Evolutionary conservation across 2,797 vertebrate genomes (phyloP), one percentile per base, ranked within the genome.

Genomic region (Scolopax rusticola): DNA sequence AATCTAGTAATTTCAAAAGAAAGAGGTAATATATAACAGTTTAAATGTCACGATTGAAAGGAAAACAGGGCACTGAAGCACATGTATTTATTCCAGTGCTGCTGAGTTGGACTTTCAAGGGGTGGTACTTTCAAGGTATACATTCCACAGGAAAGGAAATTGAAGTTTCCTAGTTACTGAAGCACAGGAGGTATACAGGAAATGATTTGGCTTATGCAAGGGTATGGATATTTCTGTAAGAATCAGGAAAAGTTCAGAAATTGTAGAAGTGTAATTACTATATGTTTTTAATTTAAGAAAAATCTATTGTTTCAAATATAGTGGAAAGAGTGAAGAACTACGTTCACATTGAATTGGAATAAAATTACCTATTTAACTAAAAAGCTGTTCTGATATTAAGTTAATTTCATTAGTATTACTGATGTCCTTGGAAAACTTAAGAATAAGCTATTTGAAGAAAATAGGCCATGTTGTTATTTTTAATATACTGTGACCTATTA

Each of bases 391-490:
- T 64, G 23, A 21, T 63, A 20, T 65, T 74, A 71, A 73, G 33
- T 14, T 57, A 59, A 84, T 79, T 74, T 33, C 15, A 20, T 59
- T 15, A 17, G 12, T 68, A 53, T 48, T 59, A 38, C 25, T 48
- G 23, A 77, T 76, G 59, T 56, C 75, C 84, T 93, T 89, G 57
- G 57, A 70, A 91, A 92, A 77, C 27, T 63, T 79, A 45, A 73
- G 38, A 54, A 63, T 18, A 47, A 4, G 12, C 24, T 69, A 11
- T 81, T 79, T 87, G 75, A 83, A 79, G 59, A 93, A 96, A 89
- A 19, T 77, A 56, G 79, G 78, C 27, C 68, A 48, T n/a, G 11
- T 41, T 86, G 53, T 92, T 92, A 54, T 87, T 94, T 93, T 88
- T 87, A 84, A 70, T 81, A n/a, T 56, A 59, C 30, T 56, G 53